Base-by-base conservation (phyloP, 2,113 vertebrate genomes). In the Regulus satrapa region DNA sequence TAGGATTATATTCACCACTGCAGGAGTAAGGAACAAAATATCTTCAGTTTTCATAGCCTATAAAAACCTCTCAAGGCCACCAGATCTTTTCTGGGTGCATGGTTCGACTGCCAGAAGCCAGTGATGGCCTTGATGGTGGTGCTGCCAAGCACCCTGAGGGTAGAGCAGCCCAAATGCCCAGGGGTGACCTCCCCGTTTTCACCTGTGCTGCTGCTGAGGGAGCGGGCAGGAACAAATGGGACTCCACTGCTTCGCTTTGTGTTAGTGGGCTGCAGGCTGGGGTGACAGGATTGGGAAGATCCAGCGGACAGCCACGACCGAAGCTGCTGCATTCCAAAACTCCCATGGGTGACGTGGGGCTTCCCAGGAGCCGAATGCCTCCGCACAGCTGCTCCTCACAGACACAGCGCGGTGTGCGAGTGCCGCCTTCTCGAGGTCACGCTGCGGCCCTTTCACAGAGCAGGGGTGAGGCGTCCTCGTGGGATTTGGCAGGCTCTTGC, bases 251-350 rank as follows among this genome's bases (percentile, higher is more conserved):
- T 71, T 76, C 52, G 16, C 31, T 91, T 51, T 72, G 24, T 14
- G 3, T 21, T 28, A 41, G 28, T 25, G 55, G 18, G 63, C 38
- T 88, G 32, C 45, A 55, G 12, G 18, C 45, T 28, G 18, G n/a
- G 28, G 26, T 24, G 51, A 20, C n/a, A 24, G 36, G 41, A 43
- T 23, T 1, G 1, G n/a, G 41, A 69, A 56, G 12, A 56, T 7
- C 45, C 55, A 41, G 7, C 3, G 26, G 86, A 73, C 59, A 91
- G 45, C 15, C 19, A 31, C 0, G 0, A 21, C 36, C 0, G 0
- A 45, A 78, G 25, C 52, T 71, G 49, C 55, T 74, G 26, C 46
- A 48, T 71, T 52, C 52, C 76, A 40, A 54, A 82, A 82, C 18
- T 36, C 69, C 69, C 41, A 36, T 5, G 0, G 0, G 14, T 34